phyloP scores from a whole-genome alignment of 2,113 vertebrate genomes.

The Paralichthys olivaceus region DNA sequence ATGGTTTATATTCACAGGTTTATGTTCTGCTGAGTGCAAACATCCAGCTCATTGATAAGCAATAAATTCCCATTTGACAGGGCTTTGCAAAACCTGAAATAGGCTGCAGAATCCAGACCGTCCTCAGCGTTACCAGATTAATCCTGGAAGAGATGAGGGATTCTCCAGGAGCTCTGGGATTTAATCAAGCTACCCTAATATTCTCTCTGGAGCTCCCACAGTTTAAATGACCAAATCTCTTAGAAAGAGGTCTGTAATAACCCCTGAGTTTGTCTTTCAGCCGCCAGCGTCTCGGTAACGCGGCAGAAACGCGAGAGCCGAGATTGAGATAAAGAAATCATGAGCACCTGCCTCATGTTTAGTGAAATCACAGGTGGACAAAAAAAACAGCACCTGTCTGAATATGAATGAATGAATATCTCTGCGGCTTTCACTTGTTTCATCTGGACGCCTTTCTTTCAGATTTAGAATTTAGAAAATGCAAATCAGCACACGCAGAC shows the following conservation, averaged over 20 bases:
- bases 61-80: conserved; percentile 23
- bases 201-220: neutral
- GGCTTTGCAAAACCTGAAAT: conserved; percentile 13
- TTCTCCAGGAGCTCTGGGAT: conserved; percentile 22
- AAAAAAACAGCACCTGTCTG: neutral
- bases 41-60: conserved; percentile 17
- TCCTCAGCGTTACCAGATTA: conserved; percentile 18
- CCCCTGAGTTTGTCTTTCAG: conserved; percentile 13
- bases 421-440: neutral
- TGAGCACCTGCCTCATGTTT: neutral
- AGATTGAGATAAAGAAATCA: neutral
- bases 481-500: neutral
- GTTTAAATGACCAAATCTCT: conserved; percentile 20
- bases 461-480: neutral
- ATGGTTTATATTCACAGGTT: conserved; percentile 26
- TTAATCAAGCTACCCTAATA: conserved; percentile 38
- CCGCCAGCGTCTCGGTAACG: neutral
- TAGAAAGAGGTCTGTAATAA: neutral
- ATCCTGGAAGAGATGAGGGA: conserved; percentile 12
- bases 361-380: neutral
- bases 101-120: conserved; percentile 5
- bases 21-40: conserved; percentile 39
- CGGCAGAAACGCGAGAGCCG: neutral
- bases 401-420: neutral
- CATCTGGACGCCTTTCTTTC: neutral